These are phyloP conservation scores for Drosophila neonasuta DNA, from an alignment of 2,888 invertebrate genomes.

Conservation along the genomic window DNA sequence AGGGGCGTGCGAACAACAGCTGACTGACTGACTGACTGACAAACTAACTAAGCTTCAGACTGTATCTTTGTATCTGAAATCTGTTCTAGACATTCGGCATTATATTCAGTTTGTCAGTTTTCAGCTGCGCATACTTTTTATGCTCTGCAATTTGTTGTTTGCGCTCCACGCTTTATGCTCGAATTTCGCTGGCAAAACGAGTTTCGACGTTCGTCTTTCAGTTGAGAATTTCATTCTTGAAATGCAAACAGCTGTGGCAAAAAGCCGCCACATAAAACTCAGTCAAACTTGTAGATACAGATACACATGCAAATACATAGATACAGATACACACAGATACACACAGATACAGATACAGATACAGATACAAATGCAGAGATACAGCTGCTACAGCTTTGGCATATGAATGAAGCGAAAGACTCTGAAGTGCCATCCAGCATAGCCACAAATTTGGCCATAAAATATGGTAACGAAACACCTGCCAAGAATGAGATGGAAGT, in stretches of 20 bases:
- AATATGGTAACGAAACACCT: constrained; percentile 73
- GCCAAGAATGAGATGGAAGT: constrained; percentile 35
- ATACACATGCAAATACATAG: constrained; percentile 25
- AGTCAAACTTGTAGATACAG: constrained; percentile 10
- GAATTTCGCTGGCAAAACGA: constrained; percentile 63
- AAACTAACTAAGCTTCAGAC: constrained; percentile 2
- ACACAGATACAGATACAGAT: constrained; percentile 9
- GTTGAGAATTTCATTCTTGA: constrained; percentile 72
- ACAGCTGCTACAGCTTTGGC: constrained; percentile 52
- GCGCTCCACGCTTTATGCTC: constrained; percentile 56
- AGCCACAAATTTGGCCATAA: constrained; percentile 71
- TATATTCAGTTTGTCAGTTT: constrained; percentile 26
- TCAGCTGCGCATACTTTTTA: constrained; percentile 63
- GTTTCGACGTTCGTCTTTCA: constrained; percentile 38
- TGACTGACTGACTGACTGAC: constrained; percentile 24
- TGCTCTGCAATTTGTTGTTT: constrained; percentile 53
- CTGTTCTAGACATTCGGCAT: constrained; percentile 29
- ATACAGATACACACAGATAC: constrained; percentile 16
- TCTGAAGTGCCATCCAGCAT: constrained; percentile 46
- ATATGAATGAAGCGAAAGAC: constrained; percentile 68
- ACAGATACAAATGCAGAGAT: constrained; percentile 21
- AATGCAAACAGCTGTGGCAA: constrained; percentile 73
- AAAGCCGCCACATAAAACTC: constrained; percentile 37
- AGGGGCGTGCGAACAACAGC: constrained; percentile 22
- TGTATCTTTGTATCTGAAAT: constrained; percentile 15